Evolutionary conservation across 37 sponge, comb jelly and placozoan species (phyloP).

Genomic region (Eunapius fragilis): DNA sequence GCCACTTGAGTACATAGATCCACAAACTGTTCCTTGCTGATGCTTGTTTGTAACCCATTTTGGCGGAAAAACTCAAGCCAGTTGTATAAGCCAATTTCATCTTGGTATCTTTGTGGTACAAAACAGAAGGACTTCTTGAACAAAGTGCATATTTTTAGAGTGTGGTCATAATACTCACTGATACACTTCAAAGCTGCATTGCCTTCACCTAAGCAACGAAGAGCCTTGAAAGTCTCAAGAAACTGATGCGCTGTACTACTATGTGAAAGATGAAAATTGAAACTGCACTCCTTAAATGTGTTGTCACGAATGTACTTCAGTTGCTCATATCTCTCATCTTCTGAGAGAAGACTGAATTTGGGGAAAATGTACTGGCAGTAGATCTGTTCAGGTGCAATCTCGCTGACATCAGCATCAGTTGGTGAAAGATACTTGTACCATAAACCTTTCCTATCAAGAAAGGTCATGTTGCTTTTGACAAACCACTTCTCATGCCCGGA

Average conservation of each 20-base stretch:
- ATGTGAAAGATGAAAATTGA: neutral
- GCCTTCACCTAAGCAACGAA: slow-evolving; percentile 28
- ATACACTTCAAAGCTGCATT: neutral
- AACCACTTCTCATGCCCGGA: slow-evolving; percentile 40
- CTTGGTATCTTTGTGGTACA: slow-evolving; percentile 9
- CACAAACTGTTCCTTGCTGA: slow-evolving; percentile 25
- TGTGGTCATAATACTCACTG: slow-evolving; percentile 27
- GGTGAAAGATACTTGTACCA: slow-evolving; percentile 17
- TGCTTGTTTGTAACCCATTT: neutral
- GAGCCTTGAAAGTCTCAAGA: neutral
- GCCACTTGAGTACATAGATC: slow-evolving; percentile 15
- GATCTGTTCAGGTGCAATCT: slow-evolving; percentile 11
- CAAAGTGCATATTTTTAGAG: neutral
- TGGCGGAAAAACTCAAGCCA: slow-evolving; percentile 60
- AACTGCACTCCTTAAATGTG: neutral
- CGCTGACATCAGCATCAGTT: neutral
- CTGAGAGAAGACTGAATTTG: slow-evolving; percentile 8
- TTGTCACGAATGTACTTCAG: slow-evolving; percentile 43
- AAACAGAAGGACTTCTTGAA: slow-evolving; percentile 29
- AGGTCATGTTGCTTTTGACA: neutral
- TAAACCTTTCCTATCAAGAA: slow-evolving; percentile 17
- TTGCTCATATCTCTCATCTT: slow-evolving; percentile 39
- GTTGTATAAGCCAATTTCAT: neutral
- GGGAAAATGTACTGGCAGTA: slow-evolving; percentile 48
- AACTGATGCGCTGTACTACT: neutral